Evolutionary conservation across 2,113 vertebrate species (phyloP).

Genomic region (Cardinalis cardinalis): DNA sequence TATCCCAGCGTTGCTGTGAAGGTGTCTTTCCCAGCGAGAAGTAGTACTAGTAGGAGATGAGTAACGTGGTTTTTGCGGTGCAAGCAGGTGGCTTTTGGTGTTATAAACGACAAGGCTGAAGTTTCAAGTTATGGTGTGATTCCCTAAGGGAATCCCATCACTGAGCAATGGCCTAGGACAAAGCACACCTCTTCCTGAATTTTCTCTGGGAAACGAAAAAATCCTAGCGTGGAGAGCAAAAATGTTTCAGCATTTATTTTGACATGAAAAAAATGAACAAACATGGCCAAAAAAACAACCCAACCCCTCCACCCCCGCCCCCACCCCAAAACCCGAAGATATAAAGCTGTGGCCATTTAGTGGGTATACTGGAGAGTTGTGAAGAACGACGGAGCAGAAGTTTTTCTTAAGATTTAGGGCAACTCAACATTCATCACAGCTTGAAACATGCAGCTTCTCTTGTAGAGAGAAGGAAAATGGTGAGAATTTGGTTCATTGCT

Average conservation of each 20-base stretch:
- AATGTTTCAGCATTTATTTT: neutral
- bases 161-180: neutral
- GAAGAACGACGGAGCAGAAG: neutral
- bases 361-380: rapidly evolving
- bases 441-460: neutral
- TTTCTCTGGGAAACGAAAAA: neutral
- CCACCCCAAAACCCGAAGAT: neutral
- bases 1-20: neutral
- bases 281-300: neutral
- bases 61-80: rapidly evolving
- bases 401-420: neutral
- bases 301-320: neutral
- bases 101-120: neutral
- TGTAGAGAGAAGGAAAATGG: neutral
- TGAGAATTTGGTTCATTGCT: neutral
- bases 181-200: neutral
- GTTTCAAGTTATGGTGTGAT: neutral
- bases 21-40: neutral
- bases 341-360: neutral
- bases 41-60: rapidly evolving
- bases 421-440: neutral
- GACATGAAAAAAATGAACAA: rapidly evolving
- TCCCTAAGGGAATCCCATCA: neutral
- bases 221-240: neutral
- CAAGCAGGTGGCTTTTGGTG: neutral